Evolutionary conservation across 2,113 vertebrate species (phyloP), one percentile per base, ranked within the genome.

Genomic region (Gobiocypris rarus): DNA sequence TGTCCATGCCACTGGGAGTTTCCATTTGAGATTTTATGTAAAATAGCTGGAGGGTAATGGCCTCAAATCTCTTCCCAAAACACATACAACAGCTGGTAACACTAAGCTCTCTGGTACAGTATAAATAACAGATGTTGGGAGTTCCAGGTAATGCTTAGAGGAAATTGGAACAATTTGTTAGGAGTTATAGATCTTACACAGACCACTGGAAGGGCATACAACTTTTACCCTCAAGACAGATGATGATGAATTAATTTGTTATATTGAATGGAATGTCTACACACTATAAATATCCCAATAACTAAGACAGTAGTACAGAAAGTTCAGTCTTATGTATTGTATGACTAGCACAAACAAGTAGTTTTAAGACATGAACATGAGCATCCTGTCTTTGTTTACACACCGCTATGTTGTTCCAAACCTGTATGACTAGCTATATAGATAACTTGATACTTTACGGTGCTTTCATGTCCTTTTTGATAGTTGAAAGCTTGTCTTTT

Each of bases 91-190:
- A 83, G 83, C 78, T 85, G 84, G 56, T 81, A 75, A 59, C 38
- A 26, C 22, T 52, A 70, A 48, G 63, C 56, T 41, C 69, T 50
- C 28, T n/a, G 45, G n/a, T 52, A 75, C 14, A 48, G 22, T 59
- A 56, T 71, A 85, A 67, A 85, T 67, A 83, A 83, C 85, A 78
- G 74, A 78, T 83, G 70, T 63, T 85, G 5, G 43, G 48, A 10
- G 45, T 78, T 43, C 54, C 75, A 86, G 76, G 81, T 75, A 54
- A 86, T 19, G 63, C 74, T 83, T 78, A n/a, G 74, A 78, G 26
- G 31, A 83, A 86, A 83, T 83, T 71, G 15, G 15, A 79, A 86
- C 28, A 31, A 45, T 50, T 86, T 43, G 54, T 69, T 69, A 45
- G 58, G 71, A 31, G 34, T 65, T 80, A 45, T 28, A 52, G 38